Conservation (phyloP, 2,113 vertebrate genomes). For the Grammatotria lemairii region DNA sequence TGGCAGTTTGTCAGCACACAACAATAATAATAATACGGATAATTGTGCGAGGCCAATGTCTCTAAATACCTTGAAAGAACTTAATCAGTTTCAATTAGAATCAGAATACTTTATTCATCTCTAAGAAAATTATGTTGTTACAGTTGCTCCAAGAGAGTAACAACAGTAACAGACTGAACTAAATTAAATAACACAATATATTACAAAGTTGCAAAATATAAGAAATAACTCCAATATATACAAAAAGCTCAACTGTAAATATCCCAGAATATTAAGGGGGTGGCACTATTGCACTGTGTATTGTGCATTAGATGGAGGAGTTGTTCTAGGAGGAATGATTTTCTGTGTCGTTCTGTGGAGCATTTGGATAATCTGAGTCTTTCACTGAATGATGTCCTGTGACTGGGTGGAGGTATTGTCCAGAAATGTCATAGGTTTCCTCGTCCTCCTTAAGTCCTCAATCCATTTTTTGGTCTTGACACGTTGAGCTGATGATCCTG, state of each 20-base stretch:
- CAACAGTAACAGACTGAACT: not conserved
- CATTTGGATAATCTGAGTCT: not conserved
- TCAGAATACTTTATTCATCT: not conserved
- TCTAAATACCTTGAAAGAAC: not conserved
- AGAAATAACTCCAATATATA: not conserved
- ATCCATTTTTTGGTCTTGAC: not conserved
- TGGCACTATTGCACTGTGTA: not conserved
- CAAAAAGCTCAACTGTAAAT: not conserved
- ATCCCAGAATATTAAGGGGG: not conserved
- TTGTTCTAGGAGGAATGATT: not conserved
- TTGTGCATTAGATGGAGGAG: not conserved
- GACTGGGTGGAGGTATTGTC: not conserved
- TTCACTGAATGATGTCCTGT: not conserved
- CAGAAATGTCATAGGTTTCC: not conserved
- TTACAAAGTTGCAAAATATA: not conserved
- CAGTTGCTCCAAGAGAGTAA: not conserved
- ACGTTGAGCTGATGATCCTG: not conserved
- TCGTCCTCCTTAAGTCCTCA: not conserved
- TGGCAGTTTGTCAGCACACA: not conserved
- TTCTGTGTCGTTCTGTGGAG: not conserved
- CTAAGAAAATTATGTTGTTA: not conserved
- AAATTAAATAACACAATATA: not conserved
- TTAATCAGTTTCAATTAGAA: not conserved
- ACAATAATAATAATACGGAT: not conserved
- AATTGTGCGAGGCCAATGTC: rapidly evolving